Percentiles rank a stretch among this genome's conserved stretches.
These are phyloP conservation scores for Brenthis daphne DNA, from an alignment of 2,888 invertebrate genomes.

Conservation along the genomic window DNA sequence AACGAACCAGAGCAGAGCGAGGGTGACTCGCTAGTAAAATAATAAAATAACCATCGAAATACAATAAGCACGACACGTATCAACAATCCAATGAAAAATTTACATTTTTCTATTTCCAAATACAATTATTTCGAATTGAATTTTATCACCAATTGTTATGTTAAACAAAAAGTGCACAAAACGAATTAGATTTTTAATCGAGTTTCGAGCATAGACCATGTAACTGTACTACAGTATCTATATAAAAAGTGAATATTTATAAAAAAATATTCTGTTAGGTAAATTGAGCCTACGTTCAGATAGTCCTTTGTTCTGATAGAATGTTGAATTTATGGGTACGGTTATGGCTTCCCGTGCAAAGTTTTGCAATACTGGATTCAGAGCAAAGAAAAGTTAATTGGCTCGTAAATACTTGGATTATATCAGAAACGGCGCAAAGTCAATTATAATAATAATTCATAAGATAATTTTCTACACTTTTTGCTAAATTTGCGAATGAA, in stretches of 20 bases:
- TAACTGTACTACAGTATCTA: constrained; percentile 10
- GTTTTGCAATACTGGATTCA: background rate
- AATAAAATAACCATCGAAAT: no score
- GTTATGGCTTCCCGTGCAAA: background rate
- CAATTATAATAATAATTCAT: background rate
- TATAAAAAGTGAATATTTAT: constrained; percentile 16
- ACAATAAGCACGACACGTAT: constrained; percentile 13
- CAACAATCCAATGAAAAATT: constrained; percentile 31
- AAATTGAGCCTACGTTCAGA: constrained; percentile 9
- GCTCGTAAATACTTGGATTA: background rate
- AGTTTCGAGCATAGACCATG: constrained; percentile 30
- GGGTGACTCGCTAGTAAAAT: no score
- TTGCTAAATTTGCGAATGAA: no score
- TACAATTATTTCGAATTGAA: constrained; percentile 36
- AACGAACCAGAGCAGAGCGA: no score
- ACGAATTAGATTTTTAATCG: constrained; percentile 40
- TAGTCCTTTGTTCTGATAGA: constrained; percentile 14
- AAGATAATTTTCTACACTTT: no score
- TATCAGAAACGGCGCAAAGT: background rate
- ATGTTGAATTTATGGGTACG: background rate
- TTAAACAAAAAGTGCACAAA: constrained; percentile 32
- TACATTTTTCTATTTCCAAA: constrained; percentile 32
- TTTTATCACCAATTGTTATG: constrained; percentile 27
- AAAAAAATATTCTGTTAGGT: constrained; percentile 13
- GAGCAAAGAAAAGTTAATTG: constrained; percentile 8